phyloP scores from a whole-genome alignment of 2,888 invertebrate species.

The Diarsia dahlii region DNA sequence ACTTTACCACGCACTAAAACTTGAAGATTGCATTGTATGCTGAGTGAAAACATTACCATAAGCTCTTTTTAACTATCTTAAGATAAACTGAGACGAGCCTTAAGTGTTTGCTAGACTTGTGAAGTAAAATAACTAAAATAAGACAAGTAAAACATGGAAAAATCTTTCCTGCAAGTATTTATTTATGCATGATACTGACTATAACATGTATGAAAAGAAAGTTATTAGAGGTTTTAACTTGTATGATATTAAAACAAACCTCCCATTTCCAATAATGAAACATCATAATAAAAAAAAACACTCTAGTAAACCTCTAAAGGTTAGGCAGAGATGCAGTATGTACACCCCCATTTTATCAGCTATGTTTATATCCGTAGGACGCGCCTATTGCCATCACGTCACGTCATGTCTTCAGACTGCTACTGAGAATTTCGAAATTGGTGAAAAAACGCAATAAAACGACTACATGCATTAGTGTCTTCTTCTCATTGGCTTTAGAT shows the following conservation, averaged over 20 bases:
- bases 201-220: neutral
- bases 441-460: neutral
- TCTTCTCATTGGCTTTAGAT: too few species aligned
- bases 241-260: too few species aligned
- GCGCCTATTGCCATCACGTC: too few species aligned
- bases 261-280: too few species aligned
- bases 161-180: slow-evolving; percentile 18
- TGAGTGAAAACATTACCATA: slow-evolving; percentile 14
- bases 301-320: neutral
- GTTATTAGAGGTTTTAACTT: neutral
- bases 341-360: too few species aligned
- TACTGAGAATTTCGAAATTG: too few species aligned
- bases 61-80: neutral
- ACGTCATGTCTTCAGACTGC: neutral
- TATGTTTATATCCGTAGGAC: too few species aligned
- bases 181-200: neutral
- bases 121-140: neutral
- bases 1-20: neutral
- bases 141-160: too few species aligned
- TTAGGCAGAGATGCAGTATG: too few species aligned
- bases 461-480: too few species aligned
- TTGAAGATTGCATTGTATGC: slow-evolving; percentile 17
- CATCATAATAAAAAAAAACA: too few species aligned
- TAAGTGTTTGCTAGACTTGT: slow-evolving; percentile 11
- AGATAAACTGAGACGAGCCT: slow-evolving; percentile 28